Percentiles rank a stretch among this genome's conserved stretches.
These are phyloP conservation scores for Typhlichthys subterraneus DNA, from an alignment of 2,797 vertebrate species.

Conservation along the genomic window DNA sequence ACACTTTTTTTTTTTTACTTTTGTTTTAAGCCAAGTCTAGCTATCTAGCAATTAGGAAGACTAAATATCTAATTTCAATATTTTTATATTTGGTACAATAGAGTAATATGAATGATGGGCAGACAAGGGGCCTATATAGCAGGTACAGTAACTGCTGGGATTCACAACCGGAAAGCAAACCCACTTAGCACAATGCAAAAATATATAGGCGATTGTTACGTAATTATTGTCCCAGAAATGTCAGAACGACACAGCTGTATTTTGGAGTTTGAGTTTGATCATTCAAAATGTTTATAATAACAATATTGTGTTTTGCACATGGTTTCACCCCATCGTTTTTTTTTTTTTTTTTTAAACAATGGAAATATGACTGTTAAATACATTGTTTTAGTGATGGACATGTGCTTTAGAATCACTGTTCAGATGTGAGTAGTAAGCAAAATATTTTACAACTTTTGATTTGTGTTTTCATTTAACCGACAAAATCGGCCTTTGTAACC, in stretches of 20 bases:
- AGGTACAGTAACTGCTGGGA: slow-evolving; percentile 6
- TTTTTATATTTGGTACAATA: slow-evolving; percentile 22
- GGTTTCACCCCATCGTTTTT: not conserved
- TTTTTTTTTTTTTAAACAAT: slow-evolving; percentile 7
- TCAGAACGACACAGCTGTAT: slow-evolving; percentile 25
- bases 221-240: slow-evolving; percentile 7
- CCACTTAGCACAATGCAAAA: slow-evolving; percentile 6
- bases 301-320: slow-evolving; percentile 49
- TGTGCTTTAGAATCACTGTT: slow-evolving; percentile 31
- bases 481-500: no score
- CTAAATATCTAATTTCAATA: slow-evolving; percentile 32
- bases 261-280: slow-evolving; percentile 36
- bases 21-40: slow-evolving; percentile 30
- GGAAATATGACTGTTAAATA: slow-evolving; percentile 38
- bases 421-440: not conserved
- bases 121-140: not conserved
- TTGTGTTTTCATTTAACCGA: no score
- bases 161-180: not conserved
- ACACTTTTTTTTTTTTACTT: slow-evolving; percentile 30
- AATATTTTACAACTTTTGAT: no score
- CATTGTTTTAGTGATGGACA: slow-evolving; percentile 18
- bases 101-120: not conserved
- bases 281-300: not conserved
- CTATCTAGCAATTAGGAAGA: slow-evolving; percentile 30
- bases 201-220: slow-evolving; percentile 10